These are phyloP conservation scores for Sminthurides bifidus DNA, from an alignment of 1,140 invertebrate genomes.

Conservation along the genomic window DNA sequence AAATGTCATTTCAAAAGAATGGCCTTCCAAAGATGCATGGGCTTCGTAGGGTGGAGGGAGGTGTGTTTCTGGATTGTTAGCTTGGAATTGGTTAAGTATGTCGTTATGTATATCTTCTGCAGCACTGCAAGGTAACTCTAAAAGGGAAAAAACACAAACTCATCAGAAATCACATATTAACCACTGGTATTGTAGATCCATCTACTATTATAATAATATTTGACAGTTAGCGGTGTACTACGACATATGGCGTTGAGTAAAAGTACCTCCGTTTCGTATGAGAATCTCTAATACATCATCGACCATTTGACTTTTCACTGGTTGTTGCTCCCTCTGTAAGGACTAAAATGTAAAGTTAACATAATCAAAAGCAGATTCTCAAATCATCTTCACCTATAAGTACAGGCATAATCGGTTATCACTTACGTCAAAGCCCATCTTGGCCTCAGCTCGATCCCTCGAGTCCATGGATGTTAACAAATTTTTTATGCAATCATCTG, in stretches of 20 bases:
- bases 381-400: too few species aligned
- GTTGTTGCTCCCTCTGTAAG: too few species aligned
- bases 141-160: slow-evolving; percentile 24
- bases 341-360: too few species aligned
- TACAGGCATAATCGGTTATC: too few species aligned
- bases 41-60: slow-evolving; percentile 36
- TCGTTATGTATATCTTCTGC: slow-evolving; percentile 65
- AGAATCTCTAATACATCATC: slow-evolving; percentile 92
- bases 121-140: slow-evolving; percentile 73
- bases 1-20: too few species aligned
- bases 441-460: too few species aligned
- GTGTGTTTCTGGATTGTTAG: slow-evolving; percentile 38
- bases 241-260: background rate
- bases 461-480: too few species aligned
- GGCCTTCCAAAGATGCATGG: slow-evolving; percentile 32
- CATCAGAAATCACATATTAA: background rate
- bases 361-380: too few species aligned
- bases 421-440: too few species aligned
- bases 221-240: too few species aligned
- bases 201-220: background rate
- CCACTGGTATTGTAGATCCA: background rate
- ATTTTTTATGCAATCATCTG: too few species aligned
- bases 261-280: slow-evolving; percentile 66
- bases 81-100: slow-evolving; percentile 51
- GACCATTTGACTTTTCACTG: slow-evolving; percentile 76